A percentile compares a stretch with the other conserved stretches of the same genome.
Conservation (phyloP, 1,140 invertebrate genomes). For the Apis mellifera region DNA sequence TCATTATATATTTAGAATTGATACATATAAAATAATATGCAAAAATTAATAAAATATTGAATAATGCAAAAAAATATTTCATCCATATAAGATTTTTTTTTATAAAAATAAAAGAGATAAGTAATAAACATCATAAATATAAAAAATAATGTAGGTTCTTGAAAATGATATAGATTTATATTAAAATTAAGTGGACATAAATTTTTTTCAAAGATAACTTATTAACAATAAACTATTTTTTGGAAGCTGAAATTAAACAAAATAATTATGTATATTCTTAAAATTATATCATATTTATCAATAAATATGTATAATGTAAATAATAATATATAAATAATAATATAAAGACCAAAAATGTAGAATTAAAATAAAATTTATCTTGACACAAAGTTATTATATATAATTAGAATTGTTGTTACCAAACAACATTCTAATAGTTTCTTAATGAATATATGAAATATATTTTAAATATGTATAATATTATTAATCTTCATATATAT, state of each 20-base stretch:
- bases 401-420: background rate
- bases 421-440: background rate
- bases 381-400: background rate
- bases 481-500: background rate
- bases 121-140: background rate
- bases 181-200: background rate
- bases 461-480: constrained; percentile 7
- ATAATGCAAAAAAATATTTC: background rate
- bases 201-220: background rate
- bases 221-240: background rate
- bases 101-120: background rate
- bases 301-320: background rate
- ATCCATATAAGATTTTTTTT: too few species aligned
- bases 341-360: background rate
- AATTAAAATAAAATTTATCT: background rate
- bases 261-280: background rate
- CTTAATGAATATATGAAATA: background rate
- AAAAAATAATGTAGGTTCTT: background rate
- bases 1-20: background rate
- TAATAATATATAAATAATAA: background rate
- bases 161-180: background rate
- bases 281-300: background rate
- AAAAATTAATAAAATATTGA: background rate
- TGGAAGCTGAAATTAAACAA: background rate
- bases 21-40: background rate